Base-by-base conservation (phyloP, 1,140 invertebrate species). In the Philopotamus ludificatus region DNA sequence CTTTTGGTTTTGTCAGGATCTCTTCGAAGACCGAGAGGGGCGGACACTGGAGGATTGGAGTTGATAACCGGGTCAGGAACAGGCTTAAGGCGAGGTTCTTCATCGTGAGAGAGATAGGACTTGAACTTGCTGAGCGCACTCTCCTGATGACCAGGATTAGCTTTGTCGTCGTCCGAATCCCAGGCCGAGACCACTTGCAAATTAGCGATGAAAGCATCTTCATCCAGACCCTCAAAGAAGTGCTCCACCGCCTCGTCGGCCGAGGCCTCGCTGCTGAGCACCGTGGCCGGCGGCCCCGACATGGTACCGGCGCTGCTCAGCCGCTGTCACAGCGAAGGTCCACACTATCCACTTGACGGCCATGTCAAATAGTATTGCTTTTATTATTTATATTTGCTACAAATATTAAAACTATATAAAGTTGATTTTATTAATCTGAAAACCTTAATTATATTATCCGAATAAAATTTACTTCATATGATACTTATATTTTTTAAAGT, bases 1-100 rank as follows among this genome's bases (percentile, higher is more conserved):
- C 67, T 62, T 41, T 60, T 70, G 12, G 63, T 70, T 53, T 70
- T 70, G 20, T 63, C 49, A 15, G 63, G 67, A 66, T 70, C 67
- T 25, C 67, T 50, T 45, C 66, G 22, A 15, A n/a, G n/a, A 0
- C 54, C 54, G 1, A 57, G 47, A n/a, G n/a, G n/a, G n/a, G n/a
- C 10, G 15, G 2, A 41, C n/a, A 42, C 1, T 15, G 8, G 4
- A 7, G 1, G 2, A 2, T 54, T 20, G n/a, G n/a, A n/a, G 4
- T 23, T 8, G 3, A 26, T 15, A 1, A 22, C 57, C 12, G 22
- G 18, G 7, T 53, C 23, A 4, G 4, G 4, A 7, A 7, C 28
- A 34, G 12, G 4, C 4, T 34, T 34, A 7, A 34, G 28, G 4
- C 12, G 4, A 15, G 50, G n/a, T 2, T 2, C 50, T 1, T 4